These are phyloP conservation scores for Litoditis marina DNA, from an alignment of 2,888 invertebrate genomes.

Conservation along the genomic window DNA sequence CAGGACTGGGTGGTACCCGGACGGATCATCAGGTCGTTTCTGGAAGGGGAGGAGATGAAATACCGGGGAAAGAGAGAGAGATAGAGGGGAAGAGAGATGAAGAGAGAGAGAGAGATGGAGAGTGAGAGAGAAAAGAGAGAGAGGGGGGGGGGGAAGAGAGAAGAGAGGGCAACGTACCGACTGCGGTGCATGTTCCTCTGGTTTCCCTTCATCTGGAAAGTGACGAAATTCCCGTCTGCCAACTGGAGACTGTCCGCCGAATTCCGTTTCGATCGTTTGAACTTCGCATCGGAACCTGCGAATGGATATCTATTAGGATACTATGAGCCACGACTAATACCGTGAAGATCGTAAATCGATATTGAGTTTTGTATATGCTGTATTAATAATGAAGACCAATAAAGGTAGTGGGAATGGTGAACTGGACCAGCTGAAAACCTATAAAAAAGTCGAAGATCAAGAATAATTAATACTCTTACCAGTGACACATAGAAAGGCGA, in stretches of 20 bases:
- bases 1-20: slow-evolving; percentile 60
- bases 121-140: too few species aligned
- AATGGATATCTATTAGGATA: too few species aligned
- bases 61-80: too few species aligned
- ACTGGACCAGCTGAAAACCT: too few species aligned
- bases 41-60: slow-evolving; percentile 2
- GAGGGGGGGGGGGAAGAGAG: neutral
- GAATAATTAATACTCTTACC: slow-evolving; percentile 22
- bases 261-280: slow-evolving; percentile 46
- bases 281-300: slow-evolving; percentile 22
- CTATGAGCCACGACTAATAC: too few species aligned
- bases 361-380: neutral
- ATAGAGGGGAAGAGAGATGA: too few species aligned
- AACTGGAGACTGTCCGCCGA: slow-evolving; percentile 56
- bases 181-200: slow-evolving; percentile 31
- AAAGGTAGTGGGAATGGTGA: neutral
- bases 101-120: too few species aligned
- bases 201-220: slow-evolving; percentile 54
- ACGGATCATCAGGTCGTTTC: slow-evolving; percentile 38
- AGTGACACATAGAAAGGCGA: slow-evolving; percentile 63
- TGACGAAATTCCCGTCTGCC: slow-evolving; percentile 56
- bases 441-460: too few species aligned
- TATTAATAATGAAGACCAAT: neutral
- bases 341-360: too few species aligned
- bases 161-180: slow-evolving; percentile 3